Percentiles rank a stretch among this genome's conserved stretches.
These are phyloP conservation scores for Cheilosia impressa DNA, from an alignment of 2,888 invertebrate genomes.

Conservation along the genomic window DNA sequence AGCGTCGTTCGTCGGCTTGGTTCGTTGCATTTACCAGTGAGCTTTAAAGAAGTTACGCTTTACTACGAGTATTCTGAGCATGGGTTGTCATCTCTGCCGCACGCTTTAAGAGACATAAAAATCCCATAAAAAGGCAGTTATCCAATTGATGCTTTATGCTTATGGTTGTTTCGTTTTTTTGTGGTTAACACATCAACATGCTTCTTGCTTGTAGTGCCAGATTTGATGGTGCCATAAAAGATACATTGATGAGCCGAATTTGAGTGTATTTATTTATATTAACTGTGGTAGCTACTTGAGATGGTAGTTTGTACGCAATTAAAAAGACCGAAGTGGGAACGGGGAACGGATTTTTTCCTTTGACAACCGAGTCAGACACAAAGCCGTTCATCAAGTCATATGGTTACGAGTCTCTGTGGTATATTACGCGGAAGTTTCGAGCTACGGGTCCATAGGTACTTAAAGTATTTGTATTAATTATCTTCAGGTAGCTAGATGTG, in stretches of 20 bases:
- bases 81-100: slow-evolving; percentile 59
- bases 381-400: too few species aligned
- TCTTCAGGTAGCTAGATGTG: too few species aligned
- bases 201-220: slow-evolving; percentile 37
- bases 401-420: too few species aligned
- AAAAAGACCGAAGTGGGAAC: too few species aligned
- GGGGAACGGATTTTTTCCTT: too few species aligned
- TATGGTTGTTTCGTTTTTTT: slow-evolving; percentile 19
- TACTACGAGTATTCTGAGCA: slow-evolving; percentile 9
- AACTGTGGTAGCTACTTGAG: too few species aligned
- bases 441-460: too few species aligned
- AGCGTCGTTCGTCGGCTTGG: slow-evolving; percentile 40
- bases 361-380: too few species aligned
- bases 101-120: slow-evolving; percentile 70
- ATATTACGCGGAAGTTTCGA: too few species aligned
- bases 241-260: slow-evolving; percentile 24
- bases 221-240: slow-evolving; percentile 56
- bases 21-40: slow-evolving; percentile 61
- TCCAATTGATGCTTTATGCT: slow-evolving; percentile 67
- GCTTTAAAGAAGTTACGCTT: slow-evolving; percentile 67
- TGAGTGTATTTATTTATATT: neutral
- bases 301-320: too few species aligned
- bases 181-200: slow-evolving; percentile 64
- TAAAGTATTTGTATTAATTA: too few species aligned
- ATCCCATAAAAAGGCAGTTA: slow-evolving; percentile 68